Evolutionary conservation across 2,113 vertebrate species (phyloP).

Genomic region (Ramphastos sulfuratus): DNA sequence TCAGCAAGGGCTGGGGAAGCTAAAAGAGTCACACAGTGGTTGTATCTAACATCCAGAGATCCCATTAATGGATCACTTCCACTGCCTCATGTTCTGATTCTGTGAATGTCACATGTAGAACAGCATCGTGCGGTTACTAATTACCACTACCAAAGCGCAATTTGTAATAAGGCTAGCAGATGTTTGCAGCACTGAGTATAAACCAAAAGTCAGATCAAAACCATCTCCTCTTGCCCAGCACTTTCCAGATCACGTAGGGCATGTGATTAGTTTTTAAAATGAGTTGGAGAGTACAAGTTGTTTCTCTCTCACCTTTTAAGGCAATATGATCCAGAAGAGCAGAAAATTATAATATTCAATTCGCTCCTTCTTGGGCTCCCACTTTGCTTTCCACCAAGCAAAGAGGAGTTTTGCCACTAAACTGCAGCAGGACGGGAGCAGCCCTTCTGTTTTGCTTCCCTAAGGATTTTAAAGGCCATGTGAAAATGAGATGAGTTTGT

Average conservation of each 20-base stretch:
- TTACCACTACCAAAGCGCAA: slow-evolving; percentile 42
- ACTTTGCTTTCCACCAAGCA: neutral
- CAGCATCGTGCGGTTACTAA: slow-evolving; percentile 43
- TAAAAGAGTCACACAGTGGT: neutral
- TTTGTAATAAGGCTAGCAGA: slow-evolving; percentile 46
- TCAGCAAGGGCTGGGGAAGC: neutral
- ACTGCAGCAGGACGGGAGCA: neutral
- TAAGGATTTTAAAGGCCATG: neutral
- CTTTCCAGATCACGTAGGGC: neutral
- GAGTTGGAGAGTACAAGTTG: slow-evolving; percentile 20
- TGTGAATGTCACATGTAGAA: slow-evolving; percentile 16
- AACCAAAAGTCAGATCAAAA: slow-evolving; percentile 30
- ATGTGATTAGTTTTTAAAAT: neutral
- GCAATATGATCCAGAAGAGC: neutral
- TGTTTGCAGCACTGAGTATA: slow-evolving; percentile 28
- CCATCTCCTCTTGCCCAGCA: neutral
- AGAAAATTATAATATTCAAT: neutral
- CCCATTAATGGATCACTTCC: neutral
- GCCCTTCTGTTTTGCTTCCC: neutral
- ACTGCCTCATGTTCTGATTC: slow-evolving; percentile 25
- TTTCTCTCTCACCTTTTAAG: slow-evolving; percentile 1
- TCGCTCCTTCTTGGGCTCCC: neutral
- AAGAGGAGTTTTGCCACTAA: neutral
- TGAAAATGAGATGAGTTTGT: neutral
- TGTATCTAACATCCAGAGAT: neutral